These are phyloP conservation scores for Scaptomyza montana DNA, from an alignment of 1,140 invertebrate genomes.

Conservation along the genomic window DNA sequence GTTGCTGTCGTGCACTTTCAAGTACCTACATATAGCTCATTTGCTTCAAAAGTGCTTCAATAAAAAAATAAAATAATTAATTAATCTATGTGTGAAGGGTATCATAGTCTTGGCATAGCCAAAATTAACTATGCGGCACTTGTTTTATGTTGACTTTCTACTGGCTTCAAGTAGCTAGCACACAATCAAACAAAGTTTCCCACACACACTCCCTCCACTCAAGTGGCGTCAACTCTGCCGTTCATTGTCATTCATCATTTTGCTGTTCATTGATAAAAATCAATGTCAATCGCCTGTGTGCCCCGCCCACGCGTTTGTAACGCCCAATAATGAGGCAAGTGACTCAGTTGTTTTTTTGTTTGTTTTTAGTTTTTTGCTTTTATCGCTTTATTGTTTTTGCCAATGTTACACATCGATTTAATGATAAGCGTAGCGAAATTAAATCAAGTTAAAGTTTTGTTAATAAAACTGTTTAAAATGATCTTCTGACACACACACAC, in stretches of 20 bases:
- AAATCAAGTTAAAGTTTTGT: constrained; percentile 52
- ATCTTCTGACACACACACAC: constrained; percentile 17
- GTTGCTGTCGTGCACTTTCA: too few species aligned
- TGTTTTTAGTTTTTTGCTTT: neutral
- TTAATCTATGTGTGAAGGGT: too few species aligned
- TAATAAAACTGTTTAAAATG: constrained; percentile 57
- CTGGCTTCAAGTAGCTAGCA: constrained; percentile 6
- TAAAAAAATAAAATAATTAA: too few species aligned
- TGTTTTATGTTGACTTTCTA: too few species aligned
- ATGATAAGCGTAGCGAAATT: neutral
- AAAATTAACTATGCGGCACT: too few species aligned
- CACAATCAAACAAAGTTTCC: neutral
- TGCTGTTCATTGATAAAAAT: constrained; percentile 72
- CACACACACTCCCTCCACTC: neutral
- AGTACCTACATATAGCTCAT: too few species aligned
- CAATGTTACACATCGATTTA: neutral
- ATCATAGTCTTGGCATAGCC: too few species aligned
- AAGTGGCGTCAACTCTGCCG: constrained; percentile 39
- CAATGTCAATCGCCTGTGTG: constrained; percentile 16
- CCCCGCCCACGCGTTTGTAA: constrained; percentile 9
- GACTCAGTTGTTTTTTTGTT: constrained; percentile 20
- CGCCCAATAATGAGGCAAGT: constrained; percentile 12
- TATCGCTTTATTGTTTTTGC: neutral
- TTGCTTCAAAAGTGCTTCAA: too few species aligned
- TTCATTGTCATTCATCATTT: constrained; percentile 54